A percentile compares a stretch with the other conserved stretches of the same genome.
These are phyloP conservation scores for Punctoribates punctum DNA, from an alignment of 2,888 invertebrate species.

Conservation along the genomic window DNA sequence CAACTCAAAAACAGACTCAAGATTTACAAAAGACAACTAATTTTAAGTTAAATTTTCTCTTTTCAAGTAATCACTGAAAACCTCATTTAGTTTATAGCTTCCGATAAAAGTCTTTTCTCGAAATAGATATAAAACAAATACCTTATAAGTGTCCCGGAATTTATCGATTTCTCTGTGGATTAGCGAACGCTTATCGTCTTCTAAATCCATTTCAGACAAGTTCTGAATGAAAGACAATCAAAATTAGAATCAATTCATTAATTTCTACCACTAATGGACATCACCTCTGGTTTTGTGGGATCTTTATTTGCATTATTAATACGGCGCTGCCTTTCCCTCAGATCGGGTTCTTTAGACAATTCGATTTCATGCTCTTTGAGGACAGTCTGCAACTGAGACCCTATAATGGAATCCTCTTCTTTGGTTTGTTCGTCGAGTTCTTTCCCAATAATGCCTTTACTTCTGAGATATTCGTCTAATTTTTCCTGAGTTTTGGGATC, in stretches of 20 bases:
- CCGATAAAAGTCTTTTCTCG: background rate
- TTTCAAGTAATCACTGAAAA: no score
- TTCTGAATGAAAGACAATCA: slow-evolving; percentile 51
- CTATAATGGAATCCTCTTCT: slow-evolving; percentile 68
- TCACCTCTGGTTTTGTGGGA: slow-evolving; percentile 37
- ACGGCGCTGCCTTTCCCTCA: slow-evolving; percentile 40
- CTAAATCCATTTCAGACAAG: slow-evolving; percentile 66
- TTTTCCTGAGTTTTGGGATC: slow-evolving; percentile 95
- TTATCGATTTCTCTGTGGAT: slow-evolving; percentile 96
- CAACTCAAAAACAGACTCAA: no score
- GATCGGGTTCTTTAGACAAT: slow-evolving; percentile 50
- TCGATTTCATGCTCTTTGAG: slow-evolving; percentile 76
- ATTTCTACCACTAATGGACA: background rate
- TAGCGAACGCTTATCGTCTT: slow-evolving; percentile 92
- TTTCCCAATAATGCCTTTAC: slow-evolving; percentile 47
- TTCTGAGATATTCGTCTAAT: slow-evolving; percentile 70
- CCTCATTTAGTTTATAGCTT: background rate
- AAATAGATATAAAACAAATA: slow-evolving; percentile 57
- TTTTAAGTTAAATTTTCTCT: no score
- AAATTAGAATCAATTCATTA: background rate
- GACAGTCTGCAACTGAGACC: slow-evolving; percentile 72
- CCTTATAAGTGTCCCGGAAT: slow-evolving; percentile 96
- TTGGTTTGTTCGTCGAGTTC: slow-evolving; percentile 69
- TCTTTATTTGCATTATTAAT: background rate
- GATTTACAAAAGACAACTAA: no score